A percentile compares a stretch with the other conserved stretches of the same genome.
Conservation (phyloP, 30 jellyfish, hydroid and myxozoan genomes). For the Rhopilema esculentum region DNA sequence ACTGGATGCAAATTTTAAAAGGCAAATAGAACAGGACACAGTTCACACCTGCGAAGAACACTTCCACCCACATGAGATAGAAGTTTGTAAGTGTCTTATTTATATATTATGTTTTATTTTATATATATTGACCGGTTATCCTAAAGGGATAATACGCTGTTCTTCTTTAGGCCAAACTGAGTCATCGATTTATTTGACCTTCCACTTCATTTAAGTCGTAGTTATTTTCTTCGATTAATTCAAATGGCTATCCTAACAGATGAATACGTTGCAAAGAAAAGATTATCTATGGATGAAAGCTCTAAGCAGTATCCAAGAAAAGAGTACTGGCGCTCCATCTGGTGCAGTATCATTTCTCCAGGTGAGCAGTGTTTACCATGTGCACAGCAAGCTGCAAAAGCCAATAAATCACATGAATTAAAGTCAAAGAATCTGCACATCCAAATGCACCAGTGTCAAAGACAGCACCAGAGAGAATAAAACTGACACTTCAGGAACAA, state of each 20-base stretch:
- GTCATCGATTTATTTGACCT: neutral
- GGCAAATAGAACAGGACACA: constrained; percentile 30
- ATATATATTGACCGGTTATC: neutral
- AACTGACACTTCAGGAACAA: constrained; percentile 54
- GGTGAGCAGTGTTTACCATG: constrained; percentile 22
- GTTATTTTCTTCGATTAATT: neutral
- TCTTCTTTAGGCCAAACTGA: neutral
- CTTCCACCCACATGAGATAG: constrained; percentile 53
- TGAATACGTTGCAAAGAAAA: neutral
- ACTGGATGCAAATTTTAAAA: constrained; percentile 22
- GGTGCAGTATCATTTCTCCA: constrained; percentile 17
- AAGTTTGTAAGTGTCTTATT: constrained; percentile 18
- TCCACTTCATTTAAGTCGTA: neutral
- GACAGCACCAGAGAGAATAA: constrained; percentile 47
- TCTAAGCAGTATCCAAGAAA: constrained; percentile 7
- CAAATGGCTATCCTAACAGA: neutral
- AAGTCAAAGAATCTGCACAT: constrained; percentile 28
- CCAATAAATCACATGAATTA: constrained; percentile 3
- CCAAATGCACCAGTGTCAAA: constrained; percentile 40
- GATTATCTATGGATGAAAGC: constrained; percentile 14
- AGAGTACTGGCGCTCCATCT: constrained; percentile 31
- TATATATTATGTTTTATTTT: neutral
- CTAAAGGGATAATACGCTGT: neutral
- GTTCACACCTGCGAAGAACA: constrained; percentile 43
- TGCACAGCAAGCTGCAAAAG: constrained; percentile 25